Evolutionary conservation across 2,888 invertebrate genomes (phyloP).

Genomic region (Hartigia nigra): DNA sequence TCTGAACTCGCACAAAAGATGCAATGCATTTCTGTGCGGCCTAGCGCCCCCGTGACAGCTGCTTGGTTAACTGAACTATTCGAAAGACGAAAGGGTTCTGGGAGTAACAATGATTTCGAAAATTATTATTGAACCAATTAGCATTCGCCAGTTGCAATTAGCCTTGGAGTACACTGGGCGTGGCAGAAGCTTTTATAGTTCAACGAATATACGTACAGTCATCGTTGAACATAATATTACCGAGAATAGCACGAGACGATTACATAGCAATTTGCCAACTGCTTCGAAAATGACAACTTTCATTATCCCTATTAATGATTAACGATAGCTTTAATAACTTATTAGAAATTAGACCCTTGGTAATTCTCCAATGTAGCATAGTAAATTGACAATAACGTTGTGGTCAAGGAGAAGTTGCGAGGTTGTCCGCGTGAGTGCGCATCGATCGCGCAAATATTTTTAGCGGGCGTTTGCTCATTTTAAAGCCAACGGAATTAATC

Average conservation of each 20-base stretch:
- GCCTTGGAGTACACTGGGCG: neutral
- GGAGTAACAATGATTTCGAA: neutral
- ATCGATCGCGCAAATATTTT: neutral
- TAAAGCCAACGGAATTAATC: neutral
- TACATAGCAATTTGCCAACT: neutral
- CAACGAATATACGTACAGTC: neutral
- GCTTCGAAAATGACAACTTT: neutral
- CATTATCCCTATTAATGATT: neutral
- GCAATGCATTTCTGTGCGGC: neutral
- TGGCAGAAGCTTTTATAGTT: neutral
- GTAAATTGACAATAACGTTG: neutral
- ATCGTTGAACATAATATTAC: neutral
- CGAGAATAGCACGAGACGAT: neutral
- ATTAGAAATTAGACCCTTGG: neutral
- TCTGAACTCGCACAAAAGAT: neutral
- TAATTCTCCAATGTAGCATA: neutral
- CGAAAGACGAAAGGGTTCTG: neutral
- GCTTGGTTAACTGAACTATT: neutral
- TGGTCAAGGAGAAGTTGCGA: neutral
- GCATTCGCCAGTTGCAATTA: conserved; percentile 1
- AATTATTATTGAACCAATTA: conserved; percentile 2
- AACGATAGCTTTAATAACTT: neutral
- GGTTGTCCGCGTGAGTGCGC: neutral
- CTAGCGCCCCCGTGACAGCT: conserved; percentile 1
- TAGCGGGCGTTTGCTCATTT: neutral